phyloP scores from a whole-genome alignment of 2,113 vertebrate species.

The Proteles cristata region DNA sequence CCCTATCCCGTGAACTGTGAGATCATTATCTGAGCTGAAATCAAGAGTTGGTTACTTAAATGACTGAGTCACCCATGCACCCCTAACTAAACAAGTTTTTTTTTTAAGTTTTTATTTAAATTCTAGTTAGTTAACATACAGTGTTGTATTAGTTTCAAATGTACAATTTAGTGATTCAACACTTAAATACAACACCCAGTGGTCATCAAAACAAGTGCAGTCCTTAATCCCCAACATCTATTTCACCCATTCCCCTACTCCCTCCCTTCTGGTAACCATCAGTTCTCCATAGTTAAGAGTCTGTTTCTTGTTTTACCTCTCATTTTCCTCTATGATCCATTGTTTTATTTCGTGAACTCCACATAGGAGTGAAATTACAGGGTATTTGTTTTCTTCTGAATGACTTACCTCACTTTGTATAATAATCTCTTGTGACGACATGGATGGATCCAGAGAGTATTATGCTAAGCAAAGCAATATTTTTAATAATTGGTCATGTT shows the following conservation, averaged over 20 bases:
- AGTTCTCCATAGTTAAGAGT: not conserved
- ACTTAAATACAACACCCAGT: not conserved
- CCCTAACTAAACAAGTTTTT: not conserved
- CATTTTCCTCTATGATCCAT: not conserved
- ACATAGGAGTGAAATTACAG: not conserved
- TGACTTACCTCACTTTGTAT: not conserved
- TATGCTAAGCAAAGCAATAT: not conserved
- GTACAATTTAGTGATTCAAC: not conserved
- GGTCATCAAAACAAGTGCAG: not conserved
- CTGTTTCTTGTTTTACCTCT: not conserved
- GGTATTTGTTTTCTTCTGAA: not conserved
- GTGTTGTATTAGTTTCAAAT: not conserved
- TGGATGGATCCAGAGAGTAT: not conserved
- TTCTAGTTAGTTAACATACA: not conserved
- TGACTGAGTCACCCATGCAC: too few species aligned
- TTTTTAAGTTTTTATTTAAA: not conserved
- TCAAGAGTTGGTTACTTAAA: too few species aligned
- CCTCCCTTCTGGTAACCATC: not conserved
- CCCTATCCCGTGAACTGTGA: too few species aligned
- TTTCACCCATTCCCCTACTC: not conserved
- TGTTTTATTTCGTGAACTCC: not conserved
- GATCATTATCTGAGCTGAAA: too few species aligned
- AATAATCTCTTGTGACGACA: not conserved
- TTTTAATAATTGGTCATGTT: not conserved
- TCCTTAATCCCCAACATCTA: not conserved